Evolutionary conservation across 1,140 invertebrate genomes (phyloP), one percentile per base, ranked within the genome.

Genomic region (Bombus polaris): DNA sequence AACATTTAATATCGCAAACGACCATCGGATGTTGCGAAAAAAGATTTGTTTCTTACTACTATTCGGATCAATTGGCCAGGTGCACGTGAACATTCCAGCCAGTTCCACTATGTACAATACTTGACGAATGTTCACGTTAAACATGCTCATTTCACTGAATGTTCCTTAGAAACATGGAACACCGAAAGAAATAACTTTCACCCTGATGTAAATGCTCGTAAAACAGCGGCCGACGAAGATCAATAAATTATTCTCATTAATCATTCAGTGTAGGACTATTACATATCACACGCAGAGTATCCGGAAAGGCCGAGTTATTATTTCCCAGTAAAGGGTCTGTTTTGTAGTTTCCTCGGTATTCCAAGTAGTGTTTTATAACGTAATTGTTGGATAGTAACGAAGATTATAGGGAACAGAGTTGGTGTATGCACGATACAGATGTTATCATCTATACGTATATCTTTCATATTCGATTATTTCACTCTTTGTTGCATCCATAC

Each of bases 11-110:
- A 90, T 74, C 4, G 81, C 62, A 53, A 88, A 81, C 12, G 59
- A 71, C 87, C 89, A 91, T 22, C 72, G 25, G 3, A 91, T 13
- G 71, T 91, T 72, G 6, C 73, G 62, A 35, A 88, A 32, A 28
- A 87, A 9, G 2, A 83, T 72, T 53, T 80, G 15, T 0, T 73
- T 75, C 25, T 59, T 84, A 10, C 37, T 86, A 10, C 79, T 44
- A 15, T 80, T 87, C 32, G 12, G 22, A 32, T 68, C 9, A 42
- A 84, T 39, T 39, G 91, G 91, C 91, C 91, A 92, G 2, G 86
- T 88, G 28, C 81, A 87, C 13, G 84, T 83, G 2, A 91, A 47
- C 22, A 15, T 39, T 1, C 83, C 82, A 2, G 65, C 57, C 13
- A 89, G 13, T 77, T 85, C 82, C 9, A 85, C 76, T 10, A 88